These are phyloP conservation scores for Theretra japonica DNA, from an alignment of 2,888 invertebrate species.

Conservation along the genomic window DNA sequence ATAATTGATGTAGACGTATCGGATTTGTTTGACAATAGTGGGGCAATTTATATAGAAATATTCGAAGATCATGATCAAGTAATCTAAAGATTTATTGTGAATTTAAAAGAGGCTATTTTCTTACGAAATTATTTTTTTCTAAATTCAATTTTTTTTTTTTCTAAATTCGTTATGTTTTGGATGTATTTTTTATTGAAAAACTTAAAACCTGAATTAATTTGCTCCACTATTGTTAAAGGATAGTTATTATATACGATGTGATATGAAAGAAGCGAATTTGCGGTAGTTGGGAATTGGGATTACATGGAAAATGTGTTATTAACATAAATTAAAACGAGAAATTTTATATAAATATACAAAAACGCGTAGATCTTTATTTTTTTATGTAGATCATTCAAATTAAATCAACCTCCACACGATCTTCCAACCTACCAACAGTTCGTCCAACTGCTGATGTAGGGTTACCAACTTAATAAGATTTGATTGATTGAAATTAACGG, in stretches of 20 bases:
- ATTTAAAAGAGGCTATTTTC: too few species aligned
- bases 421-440: not conserved
- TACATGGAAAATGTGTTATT: too few species aligned
- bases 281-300: too few species aligned
- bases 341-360: not conserved
- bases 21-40: too few species aligned
- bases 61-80: too few species aligned
- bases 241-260: not conserved
- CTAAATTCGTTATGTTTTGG: not conserved
- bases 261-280: too few species aligned
- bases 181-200: not conserved
- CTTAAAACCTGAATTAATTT: not conserved
- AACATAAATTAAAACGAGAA: not conserved
- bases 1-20: not conserved
- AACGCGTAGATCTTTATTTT: not conserved
- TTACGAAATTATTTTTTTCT: too few species aligned
- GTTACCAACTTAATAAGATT: not conserved
- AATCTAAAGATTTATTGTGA: too few species aligned
- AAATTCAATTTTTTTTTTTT: too few species aligned
- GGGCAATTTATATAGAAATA: too few species aligned
- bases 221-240: not conserved
- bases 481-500: constrained; percentile 1
- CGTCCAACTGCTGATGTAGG: not conserved
- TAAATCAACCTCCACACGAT: constrained; percentile 1
- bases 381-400: not conserved